Conservation (phyloP, 1,140 invertebrate genomes). For the Pygmarrhopalites habei region DNA sequence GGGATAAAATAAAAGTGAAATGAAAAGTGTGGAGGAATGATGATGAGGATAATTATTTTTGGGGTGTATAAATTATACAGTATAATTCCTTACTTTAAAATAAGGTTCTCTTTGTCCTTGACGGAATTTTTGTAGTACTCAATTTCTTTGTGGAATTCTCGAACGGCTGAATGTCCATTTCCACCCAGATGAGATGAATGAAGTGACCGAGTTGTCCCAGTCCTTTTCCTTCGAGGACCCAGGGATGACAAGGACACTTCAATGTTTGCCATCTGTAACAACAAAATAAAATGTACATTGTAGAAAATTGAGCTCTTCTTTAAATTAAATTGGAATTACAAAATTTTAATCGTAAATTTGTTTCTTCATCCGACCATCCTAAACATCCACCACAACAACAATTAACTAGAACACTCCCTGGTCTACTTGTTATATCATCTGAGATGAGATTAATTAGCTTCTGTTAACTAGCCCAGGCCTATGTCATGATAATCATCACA, state of each 20-base stretch:
- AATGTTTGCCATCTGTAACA: constrained; percentile 68
- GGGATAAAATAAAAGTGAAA: too few relatives aligned
- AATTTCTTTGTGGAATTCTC: constrained; percentile 53
- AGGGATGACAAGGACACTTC: constrained; percentile 68
- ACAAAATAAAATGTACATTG: too few relatives aligned
- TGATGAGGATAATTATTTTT: neutral
- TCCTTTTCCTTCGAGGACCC: constrained; percentile 47
- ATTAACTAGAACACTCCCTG: too few relatives aligned
- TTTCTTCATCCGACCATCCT: neutral
- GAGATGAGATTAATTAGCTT: too few relatives aligned
- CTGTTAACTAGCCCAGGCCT: too few relatives aligned
- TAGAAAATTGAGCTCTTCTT: neutral
- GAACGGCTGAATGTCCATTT: constrained; percentile 46
- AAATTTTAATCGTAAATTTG: neutral
- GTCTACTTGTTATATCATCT: too few relatives aligned
- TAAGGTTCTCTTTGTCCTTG: constrained; percentile 71
- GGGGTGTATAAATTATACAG: neutral
- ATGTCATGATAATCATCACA: too few relatives aligned
- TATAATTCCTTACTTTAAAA: constrained; percentile 55
- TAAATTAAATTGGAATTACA: neutral
- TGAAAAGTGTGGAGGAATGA: too few relatives aligned
- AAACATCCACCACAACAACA: too few relatives aligned
- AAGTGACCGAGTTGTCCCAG: constrained; percentile 43
- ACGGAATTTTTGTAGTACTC: constrained; percentile 63
- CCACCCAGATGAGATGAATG: constrained; percentile 27